A percentile compares a stretch with the other conserved stretches of the same genome.
phyloP scores from a whole-genome alignment of 1,140 invertebrate genomes.

The Eurytemora carolleeae region DNA sequence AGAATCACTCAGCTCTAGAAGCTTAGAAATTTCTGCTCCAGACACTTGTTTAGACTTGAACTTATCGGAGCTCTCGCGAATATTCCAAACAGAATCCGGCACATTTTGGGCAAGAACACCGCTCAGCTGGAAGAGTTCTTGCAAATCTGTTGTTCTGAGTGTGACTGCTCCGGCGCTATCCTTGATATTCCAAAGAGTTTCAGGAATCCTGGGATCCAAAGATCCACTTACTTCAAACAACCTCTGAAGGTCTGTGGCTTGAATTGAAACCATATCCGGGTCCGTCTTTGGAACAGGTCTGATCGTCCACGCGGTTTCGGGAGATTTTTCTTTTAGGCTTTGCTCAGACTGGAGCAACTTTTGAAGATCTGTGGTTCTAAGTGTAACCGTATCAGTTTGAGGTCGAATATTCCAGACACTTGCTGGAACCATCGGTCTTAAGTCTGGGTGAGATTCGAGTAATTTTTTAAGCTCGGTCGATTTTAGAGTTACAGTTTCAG shows the following conservation, averaged over 20 bases:
- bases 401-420: background rate
- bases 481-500: background rate
- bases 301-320: background rate
- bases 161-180: background rate
- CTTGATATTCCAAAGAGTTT: background rate
- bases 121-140: too few relatives aligned
- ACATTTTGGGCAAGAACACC: too few relatives aligned
- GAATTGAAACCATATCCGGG: background rate
- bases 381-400: background rate
- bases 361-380: background rate
- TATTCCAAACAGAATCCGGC: too few relatives aligned
- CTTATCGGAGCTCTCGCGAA: too few relatives aligned
- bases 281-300: background rate
- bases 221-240: background rate
- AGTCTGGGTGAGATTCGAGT: background rate
- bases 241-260: background rate
- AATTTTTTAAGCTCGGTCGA: background rate
- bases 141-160: too few relatives aligned
- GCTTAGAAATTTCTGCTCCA: too few relatives aligned
- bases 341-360: background rate
- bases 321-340: background rate
- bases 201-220: background rate
- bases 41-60: too few relatives aligned
- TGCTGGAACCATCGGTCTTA: background rate
- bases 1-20: too few relatives aligned